Percentiles rank a stretch among this genome's conserved stretches.
These are phyloP conservation scores for Lagodon rhomboides DNA, from an alignment of 2,797 vertebrate species.

Conservation along the genomic window DNA sequence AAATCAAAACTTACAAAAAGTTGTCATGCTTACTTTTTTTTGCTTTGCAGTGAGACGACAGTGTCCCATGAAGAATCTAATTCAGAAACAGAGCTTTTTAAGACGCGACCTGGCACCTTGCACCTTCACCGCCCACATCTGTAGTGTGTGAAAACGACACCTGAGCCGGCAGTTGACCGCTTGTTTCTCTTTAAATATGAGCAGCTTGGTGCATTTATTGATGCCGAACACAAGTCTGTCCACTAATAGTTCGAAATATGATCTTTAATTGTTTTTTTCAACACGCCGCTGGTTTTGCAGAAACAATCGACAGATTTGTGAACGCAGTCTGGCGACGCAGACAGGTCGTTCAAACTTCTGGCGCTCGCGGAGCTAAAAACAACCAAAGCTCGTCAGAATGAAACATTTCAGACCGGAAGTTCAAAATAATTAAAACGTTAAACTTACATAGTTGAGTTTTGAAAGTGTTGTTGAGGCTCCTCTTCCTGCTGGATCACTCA, in stretches of 20 bases:
- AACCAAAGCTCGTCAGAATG: rapidly evolving
- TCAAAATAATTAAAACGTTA: background rate
- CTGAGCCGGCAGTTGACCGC: background rate
- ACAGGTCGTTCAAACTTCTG: rapidly evolving
- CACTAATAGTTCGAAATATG: rapidly evolving
- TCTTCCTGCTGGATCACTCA: background rate
- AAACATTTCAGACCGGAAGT: no score
- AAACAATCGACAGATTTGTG: background rate
- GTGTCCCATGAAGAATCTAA: background rate
- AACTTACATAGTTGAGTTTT: conserved; percentile 53
- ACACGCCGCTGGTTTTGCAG: background rate
- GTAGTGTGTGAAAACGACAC: background rate
- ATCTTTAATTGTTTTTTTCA: no score
- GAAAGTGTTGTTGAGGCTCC: background rate
- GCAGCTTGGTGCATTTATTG: background rate
- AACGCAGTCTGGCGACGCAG: background rate
- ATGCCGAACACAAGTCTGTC: background rate
- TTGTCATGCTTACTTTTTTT: no score
- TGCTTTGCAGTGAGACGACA: no score
- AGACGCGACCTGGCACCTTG: background rate
- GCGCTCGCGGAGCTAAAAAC: background rate
- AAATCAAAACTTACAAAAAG: no score
- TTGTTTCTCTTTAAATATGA: background rate
- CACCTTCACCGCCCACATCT: background rate
- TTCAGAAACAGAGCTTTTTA: background rate